Conservation (phyloP, 2,888 invertebrate species). For the Caenorhabditis panamensis region DNA sequence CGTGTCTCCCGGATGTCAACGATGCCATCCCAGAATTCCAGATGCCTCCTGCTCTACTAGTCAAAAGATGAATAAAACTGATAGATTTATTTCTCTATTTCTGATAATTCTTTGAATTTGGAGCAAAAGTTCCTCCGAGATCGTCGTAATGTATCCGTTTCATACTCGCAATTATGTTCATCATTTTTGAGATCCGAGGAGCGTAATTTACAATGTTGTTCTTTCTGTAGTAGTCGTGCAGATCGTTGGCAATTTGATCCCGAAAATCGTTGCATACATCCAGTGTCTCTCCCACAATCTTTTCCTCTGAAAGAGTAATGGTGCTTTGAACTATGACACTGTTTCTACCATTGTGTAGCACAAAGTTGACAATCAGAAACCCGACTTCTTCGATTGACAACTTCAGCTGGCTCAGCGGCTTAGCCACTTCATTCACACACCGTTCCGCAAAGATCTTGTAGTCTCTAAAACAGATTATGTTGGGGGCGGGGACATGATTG, state of each 20-base stretch:
- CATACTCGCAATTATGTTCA: constrained; percentile 32
- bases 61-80: background rate
- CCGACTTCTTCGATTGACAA: constrained; percentile 48
- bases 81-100: constrained; percentile 13
- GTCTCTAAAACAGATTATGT: constrained; percentile 36
- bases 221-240: constrained; percentile 43
- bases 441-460: constrained; percentile 50
- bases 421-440: constrained; percentile 52
- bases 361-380: constrained; percentile 42
- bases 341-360: constrained; percentile 42
- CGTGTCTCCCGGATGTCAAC: constrained; percentile 41
- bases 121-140: constrained; percentile 34
- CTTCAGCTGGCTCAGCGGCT: constrained; percentile 48
- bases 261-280: constrained; percentile 45
- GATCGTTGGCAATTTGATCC: constrained; percentile 34
- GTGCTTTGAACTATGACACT: background rate
- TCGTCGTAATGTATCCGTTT: constrained; percentile 48
- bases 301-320: constrained; percentile 44
- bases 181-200: constrained; percentile 47
- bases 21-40: constrained; percentile 42
- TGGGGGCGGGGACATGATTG: background rate
- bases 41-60: constrained; percentile 43
- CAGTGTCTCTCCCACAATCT: constrained; percentile 35
- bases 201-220: constrained; percentile 51
- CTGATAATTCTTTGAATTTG: constrained; percentile 1